phyloP scores from a whole-genome alignment of 2,113 vertebrate genomes.

The Oncorhynchus mykiss region DNA sequence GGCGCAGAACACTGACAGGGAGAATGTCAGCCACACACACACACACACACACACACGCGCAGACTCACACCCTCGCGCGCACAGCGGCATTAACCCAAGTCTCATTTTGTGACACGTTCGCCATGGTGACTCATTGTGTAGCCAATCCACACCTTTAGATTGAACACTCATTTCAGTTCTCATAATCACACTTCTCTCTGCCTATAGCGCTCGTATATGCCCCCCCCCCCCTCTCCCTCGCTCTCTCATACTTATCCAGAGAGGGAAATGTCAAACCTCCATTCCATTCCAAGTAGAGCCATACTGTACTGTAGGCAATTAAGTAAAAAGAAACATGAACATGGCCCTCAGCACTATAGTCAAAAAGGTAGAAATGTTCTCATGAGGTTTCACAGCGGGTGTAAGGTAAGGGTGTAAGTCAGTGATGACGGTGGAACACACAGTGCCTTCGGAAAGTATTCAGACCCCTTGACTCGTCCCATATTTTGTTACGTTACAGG shows the following conservation, averaged over 20 bases:
- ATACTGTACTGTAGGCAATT: no score
- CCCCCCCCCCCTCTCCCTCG: constrained; percentile 1
- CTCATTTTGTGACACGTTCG: neutral
- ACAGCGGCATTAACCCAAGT: neutral
- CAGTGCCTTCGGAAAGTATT: no score
- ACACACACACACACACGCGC: neutral
- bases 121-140: neutral
- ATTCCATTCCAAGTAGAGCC: no score
- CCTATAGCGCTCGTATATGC: neutral
- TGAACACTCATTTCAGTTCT: neutral
- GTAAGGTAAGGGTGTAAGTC: neutral
- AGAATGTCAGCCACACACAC: neutral
- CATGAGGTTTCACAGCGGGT: neutral
- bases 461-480: no score
- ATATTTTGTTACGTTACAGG: no score
- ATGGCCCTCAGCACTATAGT: no score
- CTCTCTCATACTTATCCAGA: neutral
- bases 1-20: neutral
- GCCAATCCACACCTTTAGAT: neutral
- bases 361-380: no score
- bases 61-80: neutral
- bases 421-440: neutral
- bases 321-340: no score
- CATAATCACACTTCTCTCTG: constrained; percentile 3
- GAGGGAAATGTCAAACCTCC: no score